Conservation (phyloP, 2,797 vertebrate genomes). For the Balearica regulorum region DNA sequence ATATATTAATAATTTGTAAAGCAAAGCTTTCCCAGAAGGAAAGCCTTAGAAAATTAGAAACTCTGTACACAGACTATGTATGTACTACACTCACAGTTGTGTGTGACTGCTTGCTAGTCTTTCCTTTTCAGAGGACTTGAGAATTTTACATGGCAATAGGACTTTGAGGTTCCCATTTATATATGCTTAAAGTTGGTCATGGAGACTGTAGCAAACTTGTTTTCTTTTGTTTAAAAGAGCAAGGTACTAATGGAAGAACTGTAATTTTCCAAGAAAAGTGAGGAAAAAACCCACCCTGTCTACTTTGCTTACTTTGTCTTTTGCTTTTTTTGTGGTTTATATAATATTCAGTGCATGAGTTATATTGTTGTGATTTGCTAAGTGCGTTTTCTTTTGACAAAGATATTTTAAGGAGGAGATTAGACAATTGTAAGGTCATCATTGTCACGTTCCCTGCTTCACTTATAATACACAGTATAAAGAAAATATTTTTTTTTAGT, state of each 20-base stretch:
- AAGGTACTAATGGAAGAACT: not conserved
- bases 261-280: not conserved
- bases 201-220: not conserved
- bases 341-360: not conserved
- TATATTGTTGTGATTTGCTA: not conserved
- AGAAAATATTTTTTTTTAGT: conserved; percentile 11
- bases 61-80: not conserved
- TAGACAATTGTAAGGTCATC: not conserved
- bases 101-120: not conserved
- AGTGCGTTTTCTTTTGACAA: not conserved
- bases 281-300: not conserved
- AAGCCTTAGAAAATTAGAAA: not conserved
- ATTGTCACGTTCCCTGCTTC: not conserved
- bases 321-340: not conserved
- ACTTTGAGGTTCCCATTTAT: not conserved
- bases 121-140: not conserved
- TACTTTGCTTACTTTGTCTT: not conserved
- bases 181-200: not conserved
- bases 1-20: not conserved
- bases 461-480: not conserved
- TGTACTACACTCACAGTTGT: not conserved
- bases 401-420: not conserved
- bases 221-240: not conserved
- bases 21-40: not conserved
- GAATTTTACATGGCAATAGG: not conserved